Conservation (phyloP, 92 coral and sea anemone species). For the Parazoanthus atlanticus region DNA sequence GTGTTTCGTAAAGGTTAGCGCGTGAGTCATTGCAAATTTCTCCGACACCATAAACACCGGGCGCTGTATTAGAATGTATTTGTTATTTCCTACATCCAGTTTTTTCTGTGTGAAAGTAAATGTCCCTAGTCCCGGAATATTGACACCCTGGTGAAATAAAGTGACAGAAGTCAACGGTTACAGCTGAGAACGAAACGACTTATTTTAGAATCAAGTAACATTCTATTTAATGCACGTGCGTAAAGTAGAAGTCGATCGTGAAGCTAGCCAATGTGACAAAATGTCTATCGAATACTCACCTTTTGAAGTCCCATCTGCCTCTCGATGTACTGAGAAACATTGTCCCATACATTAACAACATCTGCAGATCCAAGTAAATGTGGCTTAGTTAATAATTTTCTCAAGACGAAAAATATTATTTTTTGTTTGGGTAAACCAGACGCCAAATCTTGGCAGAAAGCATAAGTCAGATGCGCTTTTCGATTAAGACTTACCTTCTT, state of each 20-base stretch:
- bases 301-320: constrained; percentile 93
- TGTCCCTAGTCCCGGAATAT: constrained; percentile 88
- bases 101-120: constrained; percentile 94
- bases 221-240: constrained; percentile 58
- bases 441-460: neutral
- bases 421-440: constrained; percentile 33
- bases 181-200: neutral
- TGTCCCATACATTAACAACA: constrained; percentile 97
- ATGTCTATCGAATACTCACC: constrained; percentile 49
- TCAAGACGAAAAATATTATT: neutral
- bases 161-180: neutral
- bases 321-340: constrained; percentile 81
- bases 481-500: constrained; percentile 74
- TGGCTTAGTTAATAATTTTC: neutral
- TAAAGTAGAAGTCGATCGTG: constrained; percentile 3
- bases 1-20: constrained; percentile 86
- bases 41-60: constrained; percentile 96
- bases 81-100: constrained; percentile 91
- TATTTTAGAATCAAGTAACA: neutral
- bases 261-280: constrained; percentile 5
- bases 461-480: constrained; percentile 24
- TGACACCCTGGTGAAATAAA: constrained; percentile 77
- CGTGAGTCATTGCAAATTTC: constrained; percentile 98
- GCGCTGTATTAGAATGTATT: constrained; percentile 86
- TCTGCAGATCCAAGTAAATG: constrained; percentile 51